Base-by-base conservation (phyloP, 2,888 invertebrate species). In the Hydriomena furcata region DNA sequence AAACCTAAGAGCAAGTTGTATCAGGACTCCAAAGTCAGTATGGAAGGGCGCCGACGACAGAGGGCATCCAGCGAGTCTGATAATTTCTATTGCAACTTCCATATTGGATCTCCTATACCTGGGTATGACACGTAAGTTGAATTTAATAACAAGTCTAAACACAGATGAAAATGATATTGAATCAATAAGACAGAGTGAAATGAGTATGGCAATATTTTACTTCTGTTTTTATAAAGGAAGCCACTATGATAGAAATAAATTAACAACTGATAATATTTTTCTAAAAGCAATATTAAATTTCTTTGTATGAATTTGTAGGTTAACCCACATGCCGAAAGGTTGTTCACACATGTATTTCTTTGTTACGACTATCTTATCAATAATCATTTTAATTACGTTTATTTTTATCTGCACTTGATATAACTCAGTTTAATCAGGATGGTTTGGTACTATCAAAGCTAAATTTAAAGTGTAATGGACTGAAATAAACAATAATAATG, bases 11-110 rank as follows among this genome's bases (percentile, higher is more conserved):
- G 60, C 47, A 82, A 72, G 58, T 53, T 61, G 3, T 76, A 82
- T 52, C 78, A 77, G 30, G 89, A 88, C 5, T 47, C 71, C 2
- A 85, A 79, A 63, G 48, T 52, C 11, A 66, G 43, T 41, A 20
- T 71, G 24, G 91, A 91, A 61, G 85, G 87, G 4, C 79, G 90
- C 2, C 73, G 91, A 65, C 73, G 91, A 63, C 90, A 89, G 47
- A 66, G 91, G 38, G 91, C 91, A 1, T 71, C 86, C 0, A 91
- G 91, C 73, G 91, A 91, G 78, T 91, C 91, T 45, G 91, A 91
- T 59, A 86, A 90, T 61, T 71, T 81, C 7, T 84, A 77, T 57
- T 69, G 79, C 57, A 80, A 60, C 58, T 86, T 69, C 58, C 76
- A 74, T 44, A 54, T 81, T 36, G 75, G 75, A 42, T 70, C 77